phyloP scores from a whole-genome alignment of 37 sponge, comb jelly and placozoan genomes.

The Mnemiopsis leidyi region DNA sequence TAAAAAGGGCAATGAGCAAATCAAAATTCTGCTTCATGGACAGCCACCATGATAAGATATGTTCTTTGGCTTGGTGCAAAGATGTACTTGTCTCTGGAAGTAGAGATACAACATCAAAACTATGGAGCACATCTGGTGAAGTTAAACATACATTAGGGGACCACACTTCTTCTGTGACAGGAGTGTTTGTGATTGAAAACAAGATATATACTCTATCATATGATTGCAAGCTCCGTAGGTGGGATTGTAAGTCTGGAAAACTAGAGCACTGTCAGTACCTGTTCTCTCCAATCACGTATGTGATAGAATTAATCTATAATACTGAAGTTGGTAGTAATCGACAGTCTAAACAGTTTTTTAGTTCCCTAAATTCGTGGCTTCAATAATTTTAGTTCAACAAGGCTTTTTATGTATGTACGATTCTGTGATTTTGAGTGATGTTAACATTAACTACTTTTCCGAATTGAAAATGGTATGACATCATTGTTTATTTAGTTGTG shows the following conservation, averaged over 20 bases:
- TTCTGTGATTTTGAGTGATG: too few relatives aligned
- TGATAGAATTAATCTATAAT: neutral
- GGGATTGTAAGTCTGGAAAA: neutral
- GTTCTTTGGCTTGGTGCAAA: neutral
- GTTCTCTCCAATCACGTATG: conserved; percentile 32
- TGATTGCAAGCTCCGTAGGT: conserved; percentile 33
- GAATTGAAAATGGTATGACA: too few relatives aligned
- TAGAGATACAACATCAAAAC: conserved; percentile 1
- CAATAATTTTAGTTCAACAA: too few relatives aligned
- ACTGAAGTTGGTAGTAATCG: too few relatives aligned
- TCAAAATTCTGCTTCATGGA: neutral
- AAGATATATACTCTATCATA: neutral
- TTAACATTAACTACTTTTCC: too few relatives aligned
- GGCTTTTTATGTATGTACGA: too few relatives aligned
- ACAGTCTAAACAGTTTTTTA: too few relatives aligned
- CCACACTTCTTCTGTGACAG: conserved; percentile 3
- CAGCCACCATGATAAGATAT: neutral
- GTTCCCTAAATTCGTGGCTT: too few relatives aligned
- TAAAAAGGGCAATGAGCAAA: neutral
- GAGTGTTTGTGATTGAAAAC: neutral
- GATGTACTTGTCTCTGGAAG: neutral
- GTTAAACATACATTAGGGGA: neutral
- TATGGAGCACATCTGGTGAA: neutral
- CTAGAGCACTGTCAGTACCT: conserved; percentile 14
- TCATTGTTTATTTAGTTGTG: too few relatives aligned